phyloP scores from a whole-genome alignment of 2,888 invertebrate genomes.

The Xestia xanthographa region DNA sequence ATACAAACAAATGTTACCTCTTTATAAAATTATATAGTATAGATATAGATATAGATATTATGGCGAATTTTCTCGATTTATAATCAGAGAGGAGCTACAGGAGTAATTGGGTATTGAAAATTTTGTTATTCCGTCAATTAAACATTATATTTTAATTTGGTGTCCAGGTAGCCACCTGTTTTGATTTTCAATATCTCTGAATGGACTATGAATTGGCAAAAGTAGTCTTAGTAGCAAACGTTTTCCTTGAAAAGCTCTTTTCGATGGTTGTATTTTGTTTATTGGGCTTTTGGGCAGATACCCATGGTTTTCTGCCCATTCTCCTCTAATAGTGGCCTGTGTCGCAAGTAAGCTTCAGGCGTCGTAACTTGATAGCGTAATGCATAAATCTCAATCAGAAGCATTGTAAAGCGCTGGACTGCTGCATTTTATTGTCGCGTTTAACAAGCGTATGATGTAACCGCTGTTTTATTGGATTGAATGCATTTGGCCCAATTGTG shows the following conservation, averaged over 20 bases:
- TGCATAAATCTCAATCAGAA: constrained; percentile 77
- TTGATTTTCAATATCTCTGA: neutral
- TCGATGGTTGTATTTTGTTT: neutral
- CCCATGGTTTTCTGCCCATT: neutral
- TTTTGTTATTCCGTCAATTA: neutral
- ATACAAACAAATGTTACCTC: no score
- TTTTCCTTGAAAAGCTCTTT: neutral
- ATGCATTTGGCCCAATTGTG: constrained; percentile 61
- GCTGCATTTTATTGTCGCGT: constrained; percentile 64
- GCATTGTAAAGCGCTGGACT: constrained; percentile 63
- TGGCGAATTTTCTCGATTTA: neutral
- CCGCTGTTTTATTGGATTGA: constrained; percentile 57
- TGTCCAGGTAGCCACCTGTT: neutral
- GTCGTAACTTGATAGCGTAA: constrained; percentile 64
- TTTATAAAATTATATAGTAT: no score
- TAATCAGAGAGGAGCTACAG: neutral
- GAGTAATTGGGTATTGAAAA: neutral
- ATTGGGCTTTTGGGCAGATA: neutral
- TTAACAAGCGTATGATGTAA: constrained; percentile 61
- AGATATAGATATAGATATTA: no score
- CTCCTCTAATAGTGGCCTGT: constrained; percentile 50
- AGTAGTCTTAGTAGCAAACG: no score
- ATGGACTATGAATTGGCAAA: neutral
- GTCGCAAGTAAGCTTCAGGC: constrained; percentile 47
- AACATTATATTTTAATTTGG: neutral